Percentiles rank a stretch among this genome's conserved stretches.
Evolutionary conservation across 2,888 invertebrate genomes (phyloP).

Genomic region (Argyra leucocephala): DNA sequence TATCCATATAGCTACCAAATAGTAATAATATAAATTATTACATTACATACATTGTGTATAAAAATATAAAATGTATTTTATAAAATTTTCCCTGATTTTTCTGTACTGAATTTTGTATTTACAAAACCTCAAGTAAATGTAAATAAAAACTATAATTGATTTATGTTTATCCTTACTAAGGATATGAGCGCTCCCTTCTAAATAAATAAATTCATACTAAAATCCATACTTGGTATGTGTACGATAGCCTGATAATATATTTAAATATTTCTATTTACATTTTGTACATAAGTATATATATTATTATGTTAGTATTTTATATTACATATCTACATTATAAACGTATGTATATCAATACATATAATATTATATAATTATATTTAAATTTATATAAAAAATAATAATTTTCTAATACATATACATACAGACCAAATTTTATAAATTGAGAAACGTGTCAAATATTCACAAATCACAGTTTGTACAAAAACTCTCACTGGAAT

Average conservation of each 20-base stretch:
- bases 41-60: too few relatives aligned
- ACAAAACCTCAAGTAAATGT: neutral
- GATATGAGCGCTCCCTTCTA: neutral
- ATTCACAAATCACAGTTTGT: neutral
- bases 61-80: too few relatives aligned
- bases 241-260: too few relatives aligned
- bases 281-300: neutral
- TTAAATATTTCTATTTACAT: neutral
- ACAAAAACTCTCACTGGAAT: neutral
- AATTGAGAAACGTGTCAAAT: neutral
- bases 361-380: neutral
- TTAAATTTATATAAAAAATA: neutral
- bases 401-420: neutral
- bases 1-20: too few relatives aligned
- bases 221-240: neutral
- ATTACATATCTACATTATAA: too few relatives aligned
- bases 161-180: neutral
- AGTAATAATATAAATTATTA: too few relatives aligned
- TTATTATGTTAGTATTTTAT: neutral
- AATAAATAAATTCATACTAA: neutral
- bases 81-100: too few relatives aligned
- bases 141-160: neutral
- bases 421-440: too few relatives aligned
- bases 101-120: neutral
- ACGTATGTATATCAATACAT: neutral